Percentiles rank a stretch among this genome's conserved stretches.
Conservation (phyloP, 1,140 invertebrate species). For the Papilio dardanus region DNA sequence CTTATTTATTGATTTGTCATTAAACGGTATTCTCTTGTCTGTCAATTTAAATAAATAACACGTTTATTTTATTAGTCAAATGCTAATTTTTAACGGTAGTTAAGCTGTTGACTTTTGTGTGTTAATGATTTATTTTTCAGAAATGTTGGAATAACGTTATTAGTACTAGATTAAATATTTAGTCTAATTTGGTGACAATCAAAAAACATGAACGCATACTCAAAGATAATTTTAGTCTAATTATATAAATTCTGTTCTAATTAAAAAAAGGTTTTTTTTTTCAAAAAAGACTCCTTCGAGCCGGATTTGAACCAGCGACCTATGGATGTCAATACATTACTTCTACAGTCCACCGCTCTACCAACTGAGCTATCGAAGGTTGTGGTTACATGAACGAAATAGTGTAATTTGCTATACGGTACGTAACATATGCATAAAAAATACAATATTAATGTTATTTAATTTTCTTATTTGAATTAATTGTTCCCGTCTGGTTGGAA, state of each 20-base stretch:
- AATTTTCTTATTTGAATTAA: too few species aligned
- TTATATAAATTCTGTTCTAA: neutral
- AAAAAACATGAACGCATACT: too few species aligned
- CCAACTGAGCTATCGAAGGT: conserved; percentile 61
- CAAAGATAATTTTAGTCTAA: neutral
- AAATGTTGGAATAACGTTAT: too few species aligned
- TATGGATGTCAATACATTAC: conserved; percentile 51
- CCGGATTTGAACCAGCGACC: conserved; percentile 50
- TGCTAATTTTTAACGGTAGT: conserved; percentile 26
- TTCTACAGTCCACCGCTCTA: conserved; percentile 60
- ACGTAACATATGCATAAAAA: too few species aligned
- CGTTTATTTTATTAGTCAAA: neutral
- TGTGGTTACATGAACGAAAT: neutral
- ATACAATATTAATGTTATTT: too few species aligned
- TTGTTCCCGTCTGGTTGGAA: too few species aligned
- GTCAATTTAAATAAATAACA: neutral
- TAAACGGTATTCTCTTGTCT: conserved; percentile 25
- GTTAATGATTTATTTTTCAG: neutral
- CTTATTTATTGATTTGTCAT: conserved; percentile 1
- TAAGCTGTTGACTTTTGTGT: conserved; percentile 84
- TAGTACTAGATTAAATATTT: too few species aligned
- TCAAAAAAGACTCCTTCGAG: conserved; percentile 59
- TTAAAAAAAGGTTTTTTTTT: neutral
- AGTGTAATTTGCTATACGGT: neutral
- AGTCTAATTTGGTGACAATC: too few species aligned